Evolutionary conservation across 2,888 invertebrate species (phyloP).

Genomic region (Polydesmus complanatus): DNA sequence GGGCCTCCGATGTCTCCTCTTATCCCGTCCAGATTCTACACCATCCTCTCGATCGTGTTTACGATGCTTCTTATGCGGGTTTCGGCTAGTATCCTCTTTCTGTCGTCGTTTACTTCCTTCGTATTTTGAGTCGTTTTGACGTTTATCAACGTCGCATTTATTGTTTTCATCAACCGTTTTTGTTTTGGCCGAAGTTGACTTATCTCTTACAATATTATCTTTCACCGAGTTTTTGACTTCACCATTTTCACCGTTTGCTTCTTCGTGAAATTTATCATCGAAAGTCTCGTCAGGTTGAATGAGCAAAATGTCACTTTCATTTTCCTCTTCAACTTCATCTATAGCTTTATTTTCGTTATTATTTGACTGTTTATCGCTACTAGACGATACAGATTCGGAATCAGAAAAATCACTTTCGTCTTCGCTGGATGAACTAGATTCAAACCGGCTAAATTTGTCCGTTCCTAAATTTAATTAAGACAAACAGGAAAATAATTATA

Average conservation of each 20-base stretch:
- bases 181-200: too few relatives aligned
- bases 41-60: neutral
- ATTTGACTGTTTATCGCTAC: neutral
- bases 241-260: neutral
- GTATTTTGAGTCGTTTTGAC: neutral
- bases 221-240: too few relatives aligned
- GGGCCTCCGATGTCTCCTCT: neutral
- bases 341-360: neutral
- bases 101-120: neutral
- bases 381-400: neutral
- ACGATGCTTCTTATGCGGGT: neutral
- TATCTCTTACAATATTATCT: too few relatives aligned
- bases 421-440: constrained; percentile 10
- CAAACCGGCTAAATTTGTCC: constrained; percentile 15
- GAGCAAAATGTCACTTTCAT: neutral
- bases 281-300: neutral
- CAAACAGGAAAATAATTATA: neutral
- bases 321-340: neutral
- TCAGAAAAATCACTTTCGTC: constrained; percentile 11
- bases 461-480: neutral
- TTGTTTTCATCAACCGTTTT: too few relatives aligned
- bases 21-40: neutral
- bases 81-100: neutral
- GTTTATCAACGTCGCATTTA: neutral
- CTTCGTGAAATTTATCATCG: neutral